A percentile compares a stretch with the other conserved stretches of the same genome.
These are phyloP conservation scores for Pagrus major DNA, from an alignment of 2,113 vertebrate species.

Conservation along the genomic window DNA sequence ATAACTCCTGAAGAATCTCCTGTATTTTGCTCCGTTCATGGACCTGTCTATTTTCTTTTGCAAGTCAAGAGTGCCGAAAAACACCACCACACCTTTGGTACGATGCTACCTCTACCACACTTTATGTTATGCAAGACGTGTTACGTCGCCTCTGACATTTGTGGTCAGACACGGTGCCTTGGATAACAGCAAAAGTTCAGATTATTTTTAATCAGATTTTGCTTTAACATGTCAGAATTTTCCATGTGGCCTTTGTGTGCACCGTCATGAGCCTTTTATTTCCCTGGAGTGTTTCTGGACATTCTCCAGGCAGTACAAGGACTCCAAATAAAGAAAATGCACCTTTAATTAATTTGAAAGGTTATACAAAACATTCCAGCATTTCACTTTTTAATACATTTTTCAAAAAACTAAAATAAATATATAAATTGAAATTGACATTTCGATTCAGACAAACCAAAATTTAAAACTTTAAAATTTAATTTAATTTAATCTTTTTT, in stretches of 20 bases:
- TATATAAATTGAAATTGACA: neutral
- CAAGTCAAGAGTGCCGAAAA: neutral
- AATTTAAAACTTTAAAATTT: no score
- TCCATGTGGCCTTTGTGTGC: conserved; percentile 1
- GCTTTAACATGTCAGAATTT: conserved; percentile 14
- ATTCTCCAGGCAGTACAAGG: conserved; percentile 15
- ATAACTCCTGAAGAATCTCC: neutral
- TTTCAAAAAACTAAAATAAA: neutral
- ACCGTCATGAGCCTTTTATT: conserved; percentile 22
- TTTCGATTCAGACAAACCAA: neutral
- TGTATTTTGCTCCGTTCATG: neutral
- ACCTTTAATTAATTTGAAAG: conserved; percentile 17
- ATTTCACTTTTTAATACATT: conserved; percentile 1
- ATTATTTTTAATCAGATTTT: neutral
- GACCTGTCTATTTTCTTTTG: conserved; percentile 7
- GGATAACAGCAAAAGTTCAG: neutral
- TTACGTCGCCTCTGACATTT: neutral
- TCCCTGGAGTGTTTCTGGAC: conserved; percentile 30
- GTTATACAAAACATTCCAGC: conserved; percentile 25
- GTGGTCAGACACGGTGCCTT: neutral
- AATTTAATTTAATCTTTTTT: no score
- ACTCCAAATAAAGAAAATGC: conserved; percentile 8
- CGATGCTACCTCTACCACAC: neutral
- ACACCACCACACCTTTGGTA: neutral
- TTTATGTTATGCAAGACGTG: neutral